phyloP scores from a whole-genome alignment of 2,888 invertebrate genomes.

The Selenia dentaria region DNA sequence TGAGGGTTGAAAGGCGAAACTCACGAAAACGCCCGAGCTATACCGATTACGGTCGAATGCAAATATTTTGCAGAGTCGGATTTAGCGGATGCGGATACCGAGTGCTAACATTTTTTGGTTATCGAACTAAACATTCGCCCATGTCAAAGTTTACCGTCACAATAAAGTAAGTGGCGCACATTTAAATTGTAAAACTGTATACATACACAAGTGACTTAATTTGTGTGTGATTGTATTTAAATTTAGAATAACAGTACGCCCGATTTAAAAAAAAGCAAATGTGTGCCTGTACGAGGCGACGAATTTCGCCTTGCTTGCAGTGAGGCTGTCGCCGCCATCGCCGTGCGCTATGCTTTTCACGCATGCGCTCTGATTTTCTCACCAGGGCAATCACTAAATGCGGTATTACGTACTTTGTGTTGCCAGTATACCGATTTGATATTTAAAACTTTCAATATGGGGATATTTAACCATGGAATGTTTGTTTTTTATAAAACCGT shows the following conservation, averaged over 20 bases:
- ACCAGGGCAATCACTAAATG: slow-evolving; percentile 68
- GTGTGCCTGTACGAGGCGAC: slow-evolving; percentile 48
- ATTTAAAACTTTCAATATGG: too few relatives aligned
- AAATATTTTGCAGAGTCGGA: slow-evolving; percentile 65
- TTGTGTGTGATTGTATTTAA: too few relatives aligned
- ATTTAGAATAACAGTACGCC: too few relatives aligned
- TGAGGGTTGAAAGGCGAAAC: slow-evolving; percentile 72
- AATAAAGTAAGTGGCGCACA: too few relatives aligned
- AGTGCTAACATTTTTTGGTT: slow-evolving; percentile 9
- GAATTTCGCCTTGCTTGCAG: slow-evolving; percentile 62
- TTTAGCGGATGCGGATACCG: slow-evolving; percentile 31
- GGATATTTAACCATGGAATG: too few relatives aligned
- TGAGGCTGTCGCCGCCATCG: slow-evolving; percentile 55
- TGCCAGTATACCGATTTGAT: slow-evolving; percentile 40
- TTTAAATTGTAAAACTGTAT: too few relatives aligned
- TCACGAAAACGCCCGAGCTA: slow-evolving; percentile 71
- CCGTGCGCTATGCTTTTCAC: slow-evolving; percentile 71
- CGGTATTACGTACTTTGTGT: slow-evolving; percentile 43
- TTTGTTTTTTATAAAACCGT: not conserved
- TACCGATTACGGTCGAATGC: slow-evolving; percentile 71
- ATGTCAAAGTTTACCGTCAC: too few relatives aligned
- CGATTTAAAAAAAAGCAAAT: slow-evolving; percentile 35
- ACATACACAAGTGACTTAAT: too few relatives aligned
- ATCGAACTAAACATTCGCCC: slow-evolving; percentile 3
- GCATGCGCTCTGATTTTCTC: slow-evolving; percentile 69